Percentiles rank a stretch among this genome's conserved stretches.
phyloP scores from a whole-genome alignment of 2,797 vertebrate species.

The Lacerta bilineata region DNA sequence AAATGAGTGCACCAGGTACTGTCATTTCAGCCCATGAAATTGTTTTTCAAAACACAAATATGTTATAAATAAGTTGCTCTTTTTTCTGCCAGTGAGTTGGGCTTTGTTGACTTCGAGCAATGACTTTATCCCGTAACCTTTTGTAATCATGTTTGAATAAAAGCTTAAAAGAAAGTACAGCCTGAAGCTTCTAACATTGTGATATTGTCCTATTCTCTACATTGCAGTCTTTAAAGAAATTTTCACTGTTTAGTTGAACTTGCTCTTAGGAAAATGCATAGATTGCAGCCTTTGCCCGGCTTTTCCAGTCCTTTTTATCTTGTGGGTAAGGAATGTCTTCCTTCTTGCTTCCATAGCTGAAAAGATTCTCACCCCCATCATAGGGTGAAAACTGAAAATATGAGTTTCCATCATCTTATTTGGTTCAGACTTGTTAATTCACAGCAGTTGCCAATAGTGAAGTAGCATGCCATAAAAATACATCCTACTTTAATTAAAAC shows the following conservation, averaged over 20 bases:
- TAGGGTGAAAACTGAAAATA: neutral
- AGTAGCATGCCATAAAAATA: neutral
- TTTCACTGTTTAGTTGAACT: neutral
- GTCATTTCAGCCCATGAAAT: conserved; percentile 17
- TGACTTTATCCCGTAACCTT: neutral
- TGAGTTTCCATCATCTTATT: neutral
- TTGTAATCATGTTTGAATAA: conserved; percentile 37
- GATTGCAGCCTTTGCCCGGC: neutral
- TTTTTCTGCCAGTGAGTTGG: neutral
- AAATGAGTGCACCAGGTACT: neutral
- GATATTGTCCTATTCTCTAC: neutral
- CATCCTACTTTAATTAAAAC: neutral
- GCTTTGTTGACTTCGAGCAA: neutral
- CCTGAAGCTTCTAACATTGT: neutral
- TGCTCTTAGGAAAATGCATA: neutral
- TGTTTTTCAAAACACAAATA: neutral
- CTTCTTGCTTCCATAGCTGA: neutral
- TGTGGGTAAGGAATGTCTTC: neutral
- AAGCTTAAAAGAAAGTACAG: neutral
- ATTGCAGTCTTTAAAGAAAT: neutral
- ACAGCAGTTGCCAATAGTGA: neutral
- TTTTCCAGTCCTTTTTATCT: neutral
- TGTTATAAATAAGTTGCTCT: neutral
- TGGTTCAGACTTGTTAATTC: neutral
- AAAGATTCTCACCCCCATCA: neutral